Evolutionary conservation across 2,888 invertebrate species (phyloP).

Genomic region (Malthinus flaveolus): DNA sequence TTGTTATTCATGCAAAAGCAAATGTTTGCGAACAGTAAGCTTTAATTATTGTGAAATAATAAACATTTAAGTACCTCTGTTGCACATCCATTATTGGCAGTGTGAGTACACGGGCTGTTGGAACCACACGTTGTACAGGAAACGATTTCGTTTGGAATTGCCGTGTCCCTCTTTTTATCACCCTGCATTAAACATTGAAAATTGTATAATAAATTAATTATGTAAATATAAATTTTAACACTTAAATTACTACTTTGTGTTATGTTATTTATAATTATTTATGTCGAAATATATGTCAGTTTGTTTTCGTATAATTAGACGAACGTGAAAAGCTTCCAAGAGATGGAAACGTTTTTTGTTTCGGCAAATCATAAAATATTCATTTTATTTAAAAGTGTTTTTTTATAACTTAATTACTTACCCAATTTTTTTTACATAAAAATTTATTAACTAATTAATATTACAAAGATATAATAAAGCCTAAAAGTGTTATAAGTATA

Average conservation of each 20-base stretch:
- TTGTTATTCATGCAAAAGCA: slow-evolving; percentile 6
- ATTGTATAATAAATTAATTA: neutral
- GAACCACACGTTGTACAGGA: slow-evolving; percentile 82
- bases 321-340: too few relatives aligned
- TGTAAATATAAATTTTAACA: neutral
- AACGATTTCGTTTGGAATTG: slow-evolving; percentile 77
- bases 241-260: too few relatives aligned
- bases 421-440: neutral
- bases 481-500: slow-evolving; percentile 4
- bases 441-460: neutral
- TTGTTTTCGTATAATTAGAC: too few relatives aligned
- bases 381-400: too few relatives aligned
- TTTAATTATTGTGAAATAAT: neutral
- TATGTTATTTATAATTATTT: too few relatives aligned
- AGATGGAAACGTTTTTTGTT: too few relatives aligned
- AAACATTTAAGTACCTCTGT: slow-evolving; percentile 68
- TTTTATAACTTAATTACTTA: neutral
- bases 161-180: slow-evolving; percentile 82
- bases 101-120: slow-evolving; percentile 78
- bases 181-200: slow-evolving; percentile 59
- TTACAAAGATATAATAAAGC: neutral
- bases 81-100: slow-evolving; percentile 85
- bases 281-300: too few relatives aligned
- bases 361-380: too few relatives aligned
- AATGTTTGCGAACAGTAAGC: slow-evolving; percentile 3